Percentiles rank a stretch among this genome's conserved stretches.
phyloP scores from a whole-genome alignment of 2,797 vertebrate genomes.

The Amblyraja radiata region DNA sequence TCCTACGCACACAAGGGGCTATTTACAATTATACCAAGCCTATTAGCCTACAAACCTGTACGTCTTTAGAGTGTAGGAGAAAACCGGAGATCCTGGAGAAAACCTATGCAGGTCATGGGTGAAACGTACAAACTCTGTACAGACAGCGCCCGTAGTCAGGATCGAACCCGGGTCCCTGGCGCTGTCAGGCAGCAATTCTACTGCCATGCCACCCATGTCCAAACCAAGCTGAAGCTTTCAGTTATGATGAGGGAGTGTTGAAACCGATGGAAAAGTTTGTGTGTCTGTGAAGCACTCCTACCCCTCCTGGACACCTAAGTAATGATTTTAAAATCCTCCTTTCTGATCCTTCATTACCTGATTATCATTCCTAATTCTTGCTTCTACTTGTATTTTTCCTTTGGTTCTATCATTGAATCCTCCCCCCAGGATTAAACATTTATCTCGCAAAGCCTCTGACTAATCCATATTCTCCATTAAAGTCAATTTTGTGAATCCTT shows the following conservation, averaged over 20 bases:
- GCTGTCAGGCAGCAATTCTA: too few relatives aligned
- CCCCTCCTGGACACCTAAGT: not conserved
- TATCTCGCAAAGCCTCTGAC: not conserved
- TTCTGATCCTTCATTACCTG: not conserved
- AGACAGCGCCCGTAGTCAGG: too few relatives aligned
- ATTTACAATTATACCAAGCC: too few relatives aligned
- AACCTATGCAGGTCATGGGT: too few relatives aligned
- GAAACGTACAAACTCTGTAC: too few relatives aligned
- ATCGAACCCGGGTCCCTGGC: too few relatives aligned
- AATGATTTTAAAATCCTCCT: not conserved
- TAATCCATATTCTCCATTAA: not conserved
- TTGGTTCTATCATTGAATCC: not conserved
- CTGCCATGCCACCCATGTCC: too few relatives aligned
- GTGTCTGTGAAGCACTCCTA: not conserved
- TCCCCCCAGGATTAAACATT: not conserved
- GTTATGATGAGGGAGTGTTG: not conserved
- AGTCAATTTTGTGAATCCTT: not conserved
- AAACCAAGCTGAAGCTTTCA: not conserved
- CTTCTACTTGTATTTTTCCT: not conserved
- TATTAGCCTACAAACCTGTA: too few relatives aligned
- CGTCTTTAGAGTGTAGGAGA: too few relatives aligned
- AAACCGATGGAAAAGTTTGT: not conserved
- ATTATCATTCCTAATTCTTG: not conserved
- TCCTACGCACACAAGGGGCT: too few relatives aligned
- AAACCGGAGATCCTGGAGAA: too few relatives aligned